A percentile compares a stretch with the other conserved stretches of the same genome.
These are phyloP conservation scores for Boloria euphrosyne DNA, from an alignment of 2,888 invertebrate genomes.

Conservation along the genomic window DNA sequence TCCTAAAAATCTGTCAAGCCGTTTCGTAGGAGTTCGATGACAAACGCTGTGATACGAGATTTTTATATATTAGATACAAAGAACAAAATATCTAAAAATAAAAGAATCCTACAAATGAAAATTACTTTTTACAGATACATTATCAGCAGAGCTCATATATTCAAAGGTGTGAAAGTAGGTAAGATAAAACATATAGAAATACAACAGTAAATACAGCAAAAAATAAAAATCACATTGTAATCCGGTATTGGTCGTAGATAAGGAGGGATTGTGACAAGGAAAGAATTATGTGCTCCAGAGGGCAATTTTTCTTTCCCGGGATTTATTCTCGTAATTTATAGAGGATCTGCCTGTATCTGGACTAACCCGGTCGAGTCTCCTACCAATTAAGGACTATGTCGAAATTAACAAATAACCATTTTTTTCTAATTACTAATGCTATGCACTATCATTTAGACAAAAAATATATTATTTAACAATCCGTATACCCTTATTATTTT, in stretches of 20 bases:
- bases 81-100: background rate
- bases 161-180: constrained; percentile 37
- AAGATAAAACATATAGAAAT: constrained; percentile 43
- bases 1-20: too few species aligned
- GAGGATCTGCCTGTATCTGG: constrained; percentile 81
- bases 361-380: constrained; percentile 71
- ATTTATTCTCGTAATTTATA: constrained; percentile 82
- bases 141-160: constrained; percentile 23
- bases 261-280: constrained; percentile 82
- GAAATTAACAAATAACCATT: constrained; percentile 19
- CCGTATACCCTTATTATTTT: too few species aligned
- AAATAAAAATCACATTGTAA: constrained; percentile 83
- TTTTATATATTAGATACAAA: too few species aligned
- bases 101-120: too few species aligned
- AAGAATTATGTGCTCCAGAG: constrained; percentile 83
- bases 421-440: constrained; percentile 11
- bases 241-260: constrained; percentile 82
- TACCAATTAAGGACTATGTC: constrained; percentile 71
- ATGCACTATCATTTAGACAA: background rate
- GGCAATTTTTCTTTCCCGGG: constrained; percentile 82
- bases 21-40: too few species aligned
- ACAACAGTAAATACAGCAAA: constrained; percentile 67
- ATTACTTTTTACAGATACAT: too few species aligned
- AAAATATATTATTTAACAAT: too few species aligned
- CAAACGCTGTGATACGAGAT: too few species aligned